Conservation (phyloP, 2,113 vertebrate genomes). For the Argyrosomus japonicus region DNA sequence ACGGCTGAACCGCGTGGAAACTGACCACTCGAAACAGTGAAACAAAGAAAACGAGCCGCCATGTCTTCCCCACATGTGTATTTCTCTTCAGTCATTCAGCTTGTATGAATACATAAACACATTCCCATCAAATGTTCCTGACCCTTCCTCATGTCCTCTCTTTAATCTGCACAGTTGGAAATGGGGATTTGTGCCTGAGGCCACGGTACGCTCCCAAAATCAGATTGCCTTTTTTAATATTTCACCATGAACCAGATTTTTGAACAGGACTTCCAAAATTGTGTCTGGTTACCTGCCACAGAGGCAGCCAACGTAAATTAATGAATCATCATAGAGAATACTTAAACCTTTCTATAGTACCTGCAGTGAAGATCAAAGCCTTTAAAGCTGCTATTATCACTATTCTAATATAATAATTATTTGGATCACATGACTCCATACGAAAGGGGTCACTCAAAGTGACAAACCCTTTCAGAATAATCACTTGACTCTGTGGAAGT, state of each 20-base stretch:
- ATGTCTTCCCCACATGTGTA: conserved; percentile 28
- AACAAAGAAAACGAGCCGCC: neutral
- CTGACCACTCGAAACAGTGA: conserved; percentile 27
- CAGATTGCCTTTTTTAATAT: neutral
- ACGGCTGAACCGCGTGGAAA: conserved; percentile 27
- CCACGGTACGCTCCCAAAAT: neutral
- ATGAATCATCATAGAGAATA: neutral
- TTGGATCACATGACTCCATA: too few species aligned
- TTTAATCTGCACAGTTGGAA: conserved; percentile 42
- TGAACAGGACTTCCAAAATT: neutral
- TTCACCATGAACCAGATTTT: conserved; percentile 11
- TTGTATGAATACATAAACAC: conserved; percentile 46
- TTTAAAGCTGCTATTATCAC: too few species aligned
- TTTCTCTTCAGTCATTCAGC: conserved; percentile 43
- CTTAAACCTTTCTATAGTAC: neutral
- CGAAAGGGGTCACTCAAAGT: too few species aligned
- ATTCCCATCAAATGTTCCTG: conserved; percentile 21
- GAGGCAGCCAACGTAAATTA: neutral
- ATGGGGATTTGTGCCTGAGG: conserved; percentile 26
- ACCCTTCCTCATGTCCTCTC: conserved; percentile 11
- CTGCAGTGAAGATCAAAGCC: neutral
- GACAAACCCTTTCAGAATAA: too few species aligned
- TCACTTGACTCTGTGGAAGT: too few species aligned
- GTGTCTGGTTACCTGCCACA: neutral
- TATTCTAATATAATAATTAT: too few species aligned